Percentiles rank a stretch among this genome's conserved stretches.
phyloP scores from a whole-genome alignment of 2,113 vertebrate species.

The Pygoscelis antarcticus region DNA sequence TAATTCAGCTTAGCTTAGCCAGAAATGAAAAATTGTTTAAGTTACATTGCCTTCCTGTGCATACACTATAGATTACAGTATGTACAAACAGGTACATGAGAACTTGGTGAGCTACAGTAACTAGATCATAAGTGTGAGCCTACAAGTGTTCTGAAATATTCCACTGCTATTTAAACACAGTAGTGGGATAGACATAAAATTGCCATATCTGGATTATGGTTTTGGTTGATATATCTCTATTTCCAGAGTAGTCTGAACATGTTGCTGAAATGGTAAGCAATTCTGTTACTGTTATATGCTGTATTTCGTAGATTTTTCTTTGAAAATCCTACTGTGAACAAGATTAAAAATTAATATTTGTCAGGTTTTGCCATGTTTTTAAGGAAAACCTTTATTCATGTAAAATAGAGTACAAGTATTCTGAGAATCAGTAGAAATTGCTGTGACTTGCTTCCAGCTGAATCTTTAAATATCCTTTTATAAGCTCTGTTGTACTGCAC shows the following conservation, averaged over 20 bases:
- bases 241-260: neutral
- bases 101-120: neutral
- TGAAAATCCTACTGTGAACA: neutral
- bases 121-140: neutral
- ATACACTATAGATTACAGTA: neutral
- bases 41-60: fast-evolving
- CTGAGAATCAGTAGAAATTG: neutral
- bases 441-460: neutral
- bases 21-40: neutral
- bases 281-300: neutral
- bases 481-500: neutral
- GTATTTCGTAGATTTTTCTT: neutral
- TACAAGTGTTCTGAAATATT: neutral
- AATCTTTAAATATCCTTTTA: neutral
- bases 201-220: neutral
- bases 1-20: neutral
- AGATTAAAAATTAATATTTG: neutral
- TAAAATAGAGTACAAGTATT: neutral
- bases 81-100: neutral
- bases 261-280: neutral
- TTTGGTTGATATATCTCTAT: neutral
- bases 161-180: neutral
- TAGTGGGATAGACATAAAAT: neutral
- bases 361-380: neutral
- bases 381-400: neutral